phyloP scores from a whole-genome alignment of 2,888 invertebrate species.

The Fragum whitleyi region DNA sequence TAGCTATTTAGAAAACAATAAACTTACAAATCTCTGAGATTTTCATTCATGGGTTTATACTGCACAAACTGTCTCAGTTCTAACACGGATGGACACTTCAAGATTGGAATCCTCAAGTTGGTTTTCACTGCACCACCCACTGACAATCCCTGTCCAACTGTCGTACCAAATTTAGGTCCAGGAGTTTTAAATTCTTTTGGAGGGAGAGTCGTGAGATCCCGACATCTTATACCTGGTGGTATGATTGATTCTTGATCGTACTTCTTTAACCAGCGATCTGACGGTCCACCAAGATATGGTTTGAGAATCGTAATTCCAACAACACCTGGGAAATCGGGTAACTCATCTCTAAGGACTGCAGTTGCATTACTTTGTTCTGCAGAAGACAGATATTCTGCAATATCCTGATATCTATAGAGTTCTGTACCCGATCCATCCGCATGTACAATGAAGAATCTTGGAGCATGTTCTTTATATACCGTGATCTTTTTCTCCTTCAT shows the following conservation, averaged over 20 bases:
- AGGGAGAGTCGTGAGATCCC: constrained; percentile 83
- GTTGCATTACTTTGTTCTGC: constrained; percentile 83
- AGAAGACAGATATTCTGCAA: constrained; percentile 81
- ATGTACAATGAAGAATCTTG: constrained; percentile 83
- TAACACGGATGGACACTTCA: constrained; percentile 82
- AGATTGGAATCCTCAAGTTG: constrained; percentile 70
- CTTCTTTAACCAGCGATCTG: constrained; percentile 82
- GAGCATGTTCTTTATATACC: constrained; percentile 81
- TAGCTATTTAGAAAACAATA: no score
- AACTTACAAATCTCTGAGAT: constrained; percentile 76
- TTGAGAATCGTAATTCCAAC: constrained; percentile 82
- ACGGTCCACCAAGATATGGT: constrained; percentile 78
- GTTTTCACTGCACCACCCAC: constrained; percentile 77
- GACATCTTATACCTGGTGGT: constrained; percentile 81
- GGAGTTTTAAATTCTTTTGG: constrained; percentile 80
- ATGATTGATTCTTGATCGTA: constrained; percentile 83
- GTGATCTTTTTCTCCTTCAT: constrained; percentile 69
- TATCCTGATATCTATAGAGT: constrained; percentile 82
- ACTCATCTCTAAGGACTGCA: constrained; percentile 82
- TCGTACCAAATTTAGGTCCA: constrained; percentile 83
- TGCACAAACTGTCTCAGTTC: constrained; percentile 83
- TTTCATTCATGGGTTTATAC: constrained; percentile 80
- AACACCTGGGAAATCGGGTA: constrained; percentile 83
- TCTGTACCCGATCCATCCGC: constrained; percentile 84
- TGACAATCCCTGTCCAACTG: constrained; percentile 81